phyloP scores from a whole-genome alignment of 2,113 vertebrate genomes.

The Xenus cinereus region DNA sequence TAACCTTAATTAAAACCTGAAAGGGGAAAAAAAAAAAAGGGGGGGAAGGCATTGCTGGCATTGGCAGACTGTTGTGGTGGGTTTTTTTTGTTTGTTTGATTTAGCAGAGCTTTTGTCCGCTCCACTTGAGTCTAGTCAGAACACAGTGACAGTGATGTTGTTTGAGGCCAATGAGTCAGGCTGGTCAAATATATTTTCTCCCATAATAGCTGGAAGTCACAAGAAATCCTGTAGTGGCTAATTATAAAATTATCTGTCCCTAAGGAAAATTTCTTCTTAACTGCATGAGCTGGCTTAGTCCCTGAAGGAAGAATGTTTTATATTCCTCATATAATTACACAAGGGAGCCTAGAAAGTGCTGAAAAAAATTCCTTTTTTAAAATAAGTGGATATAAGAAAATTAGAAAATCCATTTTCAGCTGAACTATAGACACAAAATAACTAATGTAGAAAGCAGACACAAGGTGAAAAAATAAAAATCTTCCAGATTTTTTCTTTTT shows the following conservation, averaged over 20 bases:
- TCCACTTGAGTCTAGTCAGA: background rate
- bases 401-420: background rate
- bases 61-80: background rate
- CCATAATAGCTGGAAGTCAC: background rate
- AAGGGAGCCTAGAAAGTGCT: background rate
- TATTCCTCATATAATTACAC: constrained; percentile 15
- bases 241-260: constrained; percentile 53
- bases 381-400: constrained; percentile 15
- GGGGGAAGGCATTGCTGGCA: background rate
- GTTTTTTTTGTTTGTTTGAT: background rate
- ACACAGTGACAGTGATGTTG: background rate
- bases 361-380: constrained; percentile 5
- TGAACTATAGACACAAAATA: background rate
- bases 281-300: constrained; percentile 14
- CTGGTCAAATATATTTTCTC: background rate
- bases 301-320: constrained; percentile 28
- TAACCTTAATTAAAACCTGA: background rate
- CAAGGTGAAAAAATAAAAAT: background rate
- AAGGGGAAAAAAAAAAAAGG: background rate
- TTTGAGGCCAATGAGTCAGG: background rate
- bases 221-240: constrained; percentile 24
- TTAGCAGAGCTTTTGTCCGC: background rate
- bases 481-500: background rate
- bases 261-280: constrained; percentile 38
- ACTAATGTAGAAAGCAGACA: background rate